A percentile compares a stretch with the other conserved stretches of the same genome.
Conservation (phyloP, 1,140 invertebrate genomes). For the Drosophila cardini region DNA sequence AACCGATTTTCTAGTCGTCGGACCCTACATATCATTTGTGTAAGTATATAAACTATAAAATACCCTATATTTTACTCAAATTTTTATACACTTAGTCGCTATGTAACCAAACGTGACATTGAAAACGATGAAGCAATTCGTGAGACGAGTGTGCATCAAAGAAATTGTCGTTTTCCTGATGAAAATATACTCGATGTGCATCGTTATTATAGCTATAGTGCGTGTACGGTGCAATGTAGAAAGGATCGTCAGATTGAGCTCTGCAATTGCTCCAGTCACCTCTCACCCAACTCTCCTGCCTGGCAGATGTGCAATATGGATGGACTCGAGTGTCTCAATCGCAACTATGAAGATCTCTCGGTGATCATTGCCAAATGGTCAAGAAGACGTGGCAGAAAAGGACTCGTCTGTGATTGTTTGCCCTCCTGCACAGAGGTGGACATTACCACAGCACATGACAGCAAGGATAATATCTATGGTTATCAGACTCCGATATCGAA, state of each 20-base stretch:
- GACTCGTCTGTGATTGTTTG: conserved; percentile 87
- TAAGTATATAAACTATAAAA: conserved; percentile 56
- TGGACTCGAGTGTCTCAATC: conserved; percentile 87
- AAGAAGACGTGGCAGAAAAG: conserved; percentile 74
- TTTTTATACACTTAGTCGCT: conserved; percentile 78
- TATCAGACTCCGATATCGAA: conserved; percentile 81
- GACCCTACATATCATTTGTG: conserved; percentile 86
- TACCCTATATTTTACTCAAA: not conserved
- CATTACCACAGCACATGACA: conserved; percentile 86
- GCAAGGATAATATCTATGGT: conserved; percentile 83
- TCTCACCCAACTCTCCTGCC: conserved; percentile 87
- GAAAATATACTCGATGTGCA: conserved; percentile 88
- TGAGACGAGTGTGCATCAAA: conserved; percentile 86
- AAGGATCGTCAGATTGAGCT: conserved; percentile 87
- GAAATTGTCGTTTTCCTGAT: conserved; percentile 87
- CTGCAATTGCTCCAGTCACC: conserved; percentile 89
- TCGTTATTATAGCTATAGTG: conserved; percentile 88
- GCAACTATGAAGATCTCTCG: conserved; percentile 87
- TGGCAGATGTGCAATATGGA: conserved; percentile 86
- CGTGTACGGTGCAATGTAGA: conserved; percentile 89
- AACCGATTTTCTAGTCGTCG: conserved; percentile 86
- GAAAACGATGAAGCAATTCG: conserved; percentile 87
- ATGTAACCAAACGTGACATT: conserved; percentile 86
- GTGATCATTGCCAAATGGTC: conserved; percentile 86
- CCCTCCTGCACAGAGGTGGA: conserved; percentile 88